Evolutionary conservation across 2,797 vertebrate genomes (phyloP).

Genomic region (Sardinella longiceps): DNA sequence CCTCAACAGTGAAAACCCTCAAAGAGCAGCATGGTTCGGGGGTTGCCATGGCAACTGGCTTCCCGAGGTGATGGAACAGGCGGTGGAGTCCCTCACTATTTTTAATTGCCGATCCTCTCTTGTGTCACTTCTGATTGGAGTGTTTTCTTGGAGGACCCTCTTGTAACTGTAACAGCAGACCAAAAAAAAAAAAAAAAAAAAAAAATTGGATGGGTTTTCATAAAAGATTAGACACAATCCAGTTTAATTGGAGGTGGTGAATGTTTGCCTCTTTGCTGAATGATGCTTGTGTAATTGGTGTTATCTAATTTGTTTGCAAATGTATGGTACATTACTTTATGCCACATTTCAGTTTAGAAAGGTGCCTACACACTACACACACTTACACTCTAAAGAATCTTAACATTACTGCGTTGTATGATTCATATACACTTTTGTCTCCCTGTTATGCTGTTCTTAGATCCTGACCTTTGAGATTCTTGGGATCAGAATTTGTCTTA

Average conservation of each 20-base stretch:
- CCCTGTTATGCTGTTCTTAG: too few species aligned
- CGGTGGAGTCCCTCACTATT: slow-evolving; percentile 52
- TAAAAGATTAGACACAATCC: neutral
- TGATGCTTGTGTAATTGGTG: neutral
- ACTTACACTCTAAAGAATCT: neutral
- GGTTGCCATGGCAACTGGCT: slow-evolving; percentile 54
- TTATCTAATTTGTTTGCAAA: neutral
- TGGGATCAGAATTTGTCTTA: too few species aligned
- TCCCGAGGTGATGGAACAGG: slow-evolving; percentile 41
- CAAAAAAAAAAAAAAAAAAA: neutral
- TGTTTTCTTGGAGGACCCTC: slow-evolving; percentile 17
- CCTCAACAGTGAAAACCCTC: slow-evolving; percentile 35
- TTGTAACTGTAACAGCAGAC: neutral
- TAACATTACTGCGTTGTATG: too few species aligned
- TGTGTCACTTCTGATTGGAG: slow-evolving; percentile 43
- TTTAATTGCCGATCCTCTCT: slow-evolving; percentile 52
- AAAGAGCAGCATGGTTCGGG: slow-evolving; percentile 44
- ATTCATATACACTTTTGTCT: too few species aligned
- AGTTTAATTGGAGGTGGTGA: neutral
- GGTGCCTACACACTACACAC: neutral
- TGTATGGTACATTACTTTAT: neutral
- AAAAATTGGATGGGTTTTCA: neutral
- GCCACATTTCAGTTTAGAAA: neutral
- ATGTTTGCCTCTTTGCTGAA: neutral
- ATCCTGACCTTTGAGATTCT: too few species aligned